phyloP scores from a whole-genome alignment of 1,140 invertebrate species.

The Temnothorax curvispinosus region DNA sequence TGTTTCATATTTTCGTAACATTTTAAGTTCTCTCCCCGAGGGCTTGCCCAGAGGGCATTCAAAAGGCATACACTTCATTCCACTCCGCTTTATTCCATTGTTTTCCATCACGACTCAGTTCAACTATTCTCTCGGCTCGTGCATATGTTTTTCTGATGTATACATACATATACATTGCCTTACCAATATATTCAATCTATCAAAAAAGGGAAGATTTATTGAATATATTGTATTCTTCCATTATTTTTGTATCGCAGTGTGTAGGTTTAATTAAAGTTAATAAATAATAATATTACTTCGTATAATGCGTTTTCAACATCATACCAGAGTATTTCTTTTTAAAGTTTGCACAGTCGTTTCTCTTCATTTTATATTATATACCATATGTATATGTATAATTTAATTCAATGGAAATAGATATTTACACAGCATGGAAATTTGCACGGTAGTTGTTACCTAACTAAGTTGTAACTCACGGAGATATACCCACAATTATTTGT shows the following conservation, averaged over 20 bases:
- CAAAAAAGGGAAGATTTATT: slow-evolving; percentile 3
- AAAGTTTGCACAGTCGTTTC: background rate
- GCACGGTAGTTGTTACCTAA: slow-evolving; percentile 12
- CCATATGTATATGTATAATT: background rate
- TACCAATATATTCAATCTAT: slow-evolving; percentile 12
- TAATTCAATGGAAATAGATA: slow-evolving; percentile 17
- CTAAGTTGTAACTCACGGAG: slow-evolving; percentile 11
- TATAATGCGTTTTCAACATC: background rate
- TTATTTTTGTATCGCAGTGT: background rate
- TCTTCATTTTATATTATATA: background rate
- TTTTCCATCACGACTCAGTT: slow-evolving; percentile 57
- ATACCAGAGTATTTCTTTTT: background rate
- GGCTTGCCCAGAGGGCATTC: slow-evolving; percentile 45
- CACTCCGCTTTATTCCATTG: slow-evolving; percentile 56
- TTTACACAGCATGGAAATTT: slow-evolving; percentile 16
- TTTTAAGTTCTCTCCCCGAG: slow-evolving; percentile 56
- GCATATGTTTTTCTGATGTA: slow-evolving; percentile 40
- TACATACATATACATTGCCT: slow-evolving; percentile 33
- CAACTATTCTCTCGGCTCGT: slow-evolving; percentile 44
- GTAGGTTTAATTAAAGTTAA: background rate
- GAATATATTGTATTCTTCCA: slow-evolving; percentile 14
- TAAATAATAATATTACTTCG: background rate
- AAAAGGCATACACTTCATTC: slow-evolving; percentile 58
- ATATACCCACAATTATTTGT: slow-evolving; percentile 31
- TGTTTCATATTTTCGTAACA: slow-evolving; percentile 60